phyloP scores from a whole-genome alignment of 1,140 invertebrate species.

The Micrasema minimum region DNA sequence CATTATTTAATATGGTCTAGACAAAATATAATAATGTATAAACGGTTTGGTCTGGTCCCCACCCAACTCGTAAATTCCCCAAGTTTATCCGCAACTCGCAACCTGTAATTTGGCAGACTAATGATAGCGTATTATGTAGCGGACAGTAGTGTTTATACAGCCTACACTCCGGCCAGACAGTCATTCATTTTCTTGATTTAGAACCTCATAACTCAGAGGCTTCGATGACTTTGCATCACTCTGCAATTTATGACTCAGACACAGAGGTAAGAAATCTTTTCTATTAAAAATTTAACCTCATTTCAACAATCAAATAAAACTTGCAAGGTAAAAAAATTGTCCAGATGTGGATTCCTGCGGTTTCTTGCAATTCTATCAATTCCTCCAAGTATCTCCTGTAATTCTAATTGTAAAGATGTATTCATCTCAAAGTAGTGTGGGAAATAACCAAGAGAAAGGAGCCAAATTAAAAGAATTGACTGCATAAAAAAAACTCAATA shows the following conservation, averaged over 20 bases:
- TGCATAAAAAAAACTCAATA: too few relatives aligned
- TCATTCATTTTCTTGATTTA: slow-evolving; percentile 45
- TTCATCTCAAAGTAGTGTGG: too few relatives aligned
- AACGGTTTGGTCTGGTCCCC: not conserved
- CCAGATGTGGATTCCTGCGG: too few relatives aligned
- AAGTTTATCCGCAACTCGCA: slow-evolving; percentile 37
- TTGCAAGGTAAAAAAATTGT: too few relatives aligned
- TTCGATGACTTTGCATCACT: slow-evolving; percentile 39
- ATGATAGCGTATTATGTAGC: slow-evolving; percentile 45
- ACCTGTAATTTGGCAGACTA: slow-evolving; percentile 45
- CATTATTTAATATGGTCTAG: not conserved
- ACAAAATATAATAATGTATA: not conserved
- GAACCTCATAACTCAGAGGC: slow-evolving; percentile 42
- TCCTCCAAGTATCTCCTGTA: too few relatives aligned
- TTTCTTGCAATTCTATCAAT: too few relatives aligned
- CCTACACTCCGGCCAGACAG: slow-evolving; percentile 34
- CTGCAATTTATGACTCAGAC: slow-evolving; percentile 9
- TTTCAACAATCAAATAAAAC: too few relatives aligned
- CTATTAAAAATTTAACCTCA: too few relatives aligned
- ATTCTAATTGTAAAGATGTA: too few relatives aligned
- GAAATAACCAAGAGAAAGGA: too few relatives aligned
- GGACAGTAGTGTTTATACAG: slow-evolving; percentile 42
- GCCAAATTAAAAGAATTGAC: too few relatives aligned
- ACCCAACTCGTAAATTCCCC: slow-evolving; percentile 40
- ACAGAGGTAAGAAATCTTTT: slow-evolving; percentile 28